These are phyloP conservation scores for Aplochiton taeniatus DNA, from an alignment of 2,797 vertebrate species.

Conservation along the genomic window DNA sequence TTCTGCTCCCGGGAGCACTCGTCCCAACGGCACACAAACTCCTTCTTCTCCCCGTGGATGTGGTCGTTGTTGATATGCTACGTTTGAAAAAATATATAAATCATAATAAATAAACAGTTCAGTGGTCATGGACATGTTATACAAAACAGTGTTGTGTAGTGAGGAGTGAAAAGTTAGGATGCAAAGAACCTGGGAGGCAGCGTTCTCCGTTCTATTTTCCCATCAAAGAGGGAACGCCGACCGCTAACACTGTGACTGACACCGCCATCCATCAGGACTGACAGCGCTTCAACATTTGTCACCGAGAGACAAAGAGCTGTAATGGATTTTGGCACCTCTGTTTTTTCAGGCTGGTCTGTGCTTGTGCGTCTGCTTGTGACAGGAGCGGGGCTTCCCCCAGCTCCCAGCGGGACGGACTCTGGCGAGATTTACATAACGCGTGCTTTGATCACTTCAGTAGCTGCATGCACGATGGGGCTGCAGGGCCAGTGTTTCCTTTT, in stretches of 20 bases:
- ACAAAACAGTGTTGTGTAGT: too few relatives aligned
- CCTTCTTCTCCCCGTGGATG: constrained; percentile 98
- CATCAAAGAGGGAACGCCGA: constrained; percentile 34
- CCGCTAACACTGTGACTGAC: constrained; percentile 19
- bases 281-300: constrained; percentile 48
- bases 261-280: constrained; percentile 53
- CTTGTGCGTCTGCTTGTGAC: constrained; percentile 1
- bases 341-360: constrained; percentile 46
- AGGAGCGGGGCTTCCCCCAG: constrained; percentile 8
- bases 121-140: too few relatives aligned
- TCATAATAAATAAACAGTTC: too few relatives aligned
- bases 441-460: too few relatives aligned
- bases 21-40: constrained; percentile 98
- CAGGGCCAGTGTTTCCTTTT: too few relatives aligned
- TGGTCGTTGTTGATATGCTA: constrained; percentile 99
- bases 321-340: constrained; percentile 23
- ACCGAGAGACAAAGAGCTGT: constrained; percentile 25
- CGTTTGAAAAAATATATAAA: too few relatives aligned
- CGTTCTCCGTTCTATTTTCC: constrained; percentile 32
- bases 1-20: constrained; percentile 97
- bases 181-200: constrained; percentile 19
- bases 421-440: too few relatives aligned
- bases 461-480: too few relatives aligned
- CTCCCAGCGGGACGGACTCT: too few relatives aligned
- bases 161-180: too few relatives aligned